These are phyloP conservation scores for Torymus tubicola DNA, from an alignment of 2,888 invertebrate genomes.

Conservation along the genomic window DNA sequence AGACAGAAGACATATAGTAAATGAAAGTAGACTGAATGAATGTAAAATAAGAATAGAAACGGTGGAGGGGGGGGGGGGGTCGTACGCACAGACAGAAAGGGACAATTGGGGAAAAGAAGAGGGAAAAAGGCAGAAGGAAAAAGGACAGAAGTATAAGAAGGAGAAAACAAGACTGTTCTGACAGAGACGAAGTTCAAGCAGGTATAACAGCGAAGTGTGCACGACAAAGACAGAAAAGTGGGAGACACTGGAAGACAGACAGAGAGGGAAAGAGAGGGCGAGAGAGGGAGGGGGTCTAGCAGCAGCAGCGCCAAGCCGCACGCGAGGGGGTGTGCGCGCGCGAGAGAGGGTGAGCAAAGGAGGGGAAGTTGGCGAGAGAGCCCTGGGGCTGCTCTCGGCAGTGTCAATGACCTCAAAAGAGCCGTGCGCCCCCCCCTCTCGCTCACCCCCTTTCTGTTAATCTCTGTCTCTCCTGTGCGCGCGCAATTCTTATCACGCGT, in stretches of 20 bases:
- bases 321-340: background rate
- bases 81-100: background rate
- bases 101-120: background rate
- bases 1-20: too few relatives aligned
- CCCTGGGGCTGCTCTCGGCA: slow-evolving; percentile 50
- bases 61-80: background rate
- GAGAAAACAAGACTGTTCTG: background rate
- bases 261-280: background rate
- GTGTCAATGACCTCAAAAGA: slow-evolving; percentile 58
- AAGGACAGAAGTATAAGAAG: background rate
- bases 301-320: background rate
- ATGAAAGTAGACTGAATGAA: too few relatives aligned
- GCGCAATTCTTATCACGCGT: slow-evolving; percentile 58
- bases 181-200: slow-evolving; percentile 37
- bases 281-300: background rate
- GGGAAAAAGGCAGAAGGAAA: background rate
- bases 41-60: background rate
- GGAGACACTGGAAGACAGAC: slow-evolving; percentile 32
- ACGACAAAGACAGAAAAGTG: slow-evolving; percentile 10
- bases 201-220: background rate
- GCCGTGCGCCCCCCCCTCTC: slow-evolving; percentile 30
- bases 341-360: slow-evolving; percentile 1
- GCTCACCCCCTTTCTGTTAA: slow-evolving; percentile 17
- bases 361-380: slow-evolving; percentile 41
- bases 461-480: slow-evolving; percentile 45